Evolutionary conservation across 1,140 invertebrate genomes (phyloP).

Genomic region (Macrocentrus cingulum): DNA sequence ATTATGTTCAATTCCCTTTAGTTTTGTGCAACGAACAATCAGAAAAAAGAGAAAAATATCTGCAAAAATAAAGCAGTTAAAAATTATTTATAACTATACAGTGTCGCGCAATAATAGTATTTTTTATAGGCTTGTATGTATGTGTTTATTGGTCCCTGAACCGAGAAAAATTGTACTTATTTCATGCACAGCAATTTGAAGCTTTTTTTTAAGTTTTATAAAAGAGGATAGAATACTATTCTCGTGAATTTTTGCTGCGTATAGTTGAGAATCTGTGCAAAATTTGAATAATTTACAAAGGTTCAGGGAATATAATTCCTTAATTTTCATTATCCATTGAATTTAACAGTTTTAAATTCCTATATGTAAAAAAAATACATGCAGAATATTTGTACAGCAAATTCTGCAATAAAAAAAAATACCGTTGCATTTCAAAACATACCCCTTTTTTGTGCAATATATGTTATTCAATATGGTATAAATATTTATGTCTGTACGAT

Average conservation of each 20-base stretch:
- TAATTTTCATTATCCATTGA: constrained; percentile 3
- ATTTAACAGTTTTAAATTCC: too few relatives aligned
- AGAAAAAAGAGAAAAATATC: constrained; percentile 34
- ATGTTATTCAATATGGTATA: too few relatives aligned
- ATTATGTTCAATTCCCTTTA: constrained; percentile 29
- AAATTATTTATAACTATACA: constrained; percentile 29
- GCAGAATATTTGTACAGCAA: constrained; percentile 13
- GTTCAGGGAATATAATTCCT: constrained; percentile 26
- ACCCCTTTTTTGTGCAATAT: neutral
- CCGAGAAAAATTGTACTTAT: constrained; percentile 38
- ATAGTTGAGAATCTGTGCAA: too few relatives aligned
- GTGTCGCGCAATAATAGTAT: constrained; percentile 30
- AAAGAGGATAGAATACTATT: neutral
- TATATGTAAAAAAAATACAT: neutral
- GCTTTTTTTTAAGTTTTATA: constrained; percentile 20
- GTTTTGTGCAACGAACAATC: constrained; percentile 33
- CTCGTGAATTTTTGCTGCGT: too few relatives aligned
- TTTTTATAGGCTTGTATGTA: constrained; percentile 28
- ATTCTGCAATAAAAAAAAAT: neutral
- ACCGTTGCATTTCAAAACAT: too few relatives aligned
- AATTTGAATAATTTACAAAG: constrained; percentile 15
- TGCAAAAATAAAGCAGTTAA: constrained; percentile 28
- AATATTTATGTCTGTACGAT: constrained; percentile 5
- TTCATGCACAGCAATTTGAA: constrained; percentile 30
- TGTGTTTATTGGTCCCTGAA: constrained; percentile 50